phyloP scores from a whole-genome alignment of 2,113 vertebrate species.

The Halichoerus grypus region DNA sequence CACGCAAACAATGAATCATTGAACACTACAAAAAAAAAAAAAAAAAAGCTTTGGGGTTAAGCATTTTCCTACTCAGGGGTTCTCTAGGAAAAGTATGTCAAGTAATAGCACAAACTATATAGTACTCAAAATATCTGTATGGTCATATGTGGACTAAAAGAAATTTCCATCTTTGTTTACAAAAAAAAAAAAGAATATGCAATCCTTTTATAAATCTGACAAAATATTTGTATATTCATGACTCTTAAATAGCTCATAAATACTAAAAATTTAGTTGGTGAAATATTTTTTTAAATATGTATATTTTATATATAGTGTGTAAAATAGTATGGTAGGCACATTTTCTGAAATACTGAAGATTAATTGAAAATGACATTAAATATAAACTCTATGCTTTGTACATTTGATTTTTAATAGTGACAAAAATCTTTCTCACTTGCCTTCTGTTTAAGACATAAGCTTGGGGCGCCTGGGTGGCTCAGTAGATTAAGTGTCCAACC shows the following conservation, averaged over 20 bases:
- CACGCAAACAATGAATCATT: too few relatives aligned
- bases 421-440: constrained; percentile 16
- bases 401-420: constrained; percentile 41
- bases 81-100: too few relatives aligned
- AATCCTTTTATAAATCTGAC: constrained; percentile 34
- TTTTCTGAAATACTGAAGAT: constrained; percentile 32
- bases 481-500: background rate
- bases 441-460: background rate
- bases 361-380: constrained; percentile 43
- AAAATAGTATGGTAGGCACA: background rate
- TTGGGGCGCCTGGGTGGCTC: background rate
- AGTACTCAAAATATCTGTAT: too few relatives aligned
- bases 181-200: background rate
- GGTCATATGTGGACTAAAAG: too few relatives aligned
- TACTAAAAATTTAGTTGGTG: background rate
- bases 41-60: too few relatives aligned
- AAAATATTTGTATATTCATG: background rate
- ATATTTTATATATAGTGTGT: background rate
- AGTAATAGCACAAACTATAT: too few relatives aligned
- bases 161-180: too few relatives aligned
- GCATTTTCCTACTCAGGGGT: too few relatives aligned
- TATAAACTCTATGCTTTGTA: constrained; percentile 24
- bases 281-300: constrained; percentile 52
- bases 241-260: background rate
- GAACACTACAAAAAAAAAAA: too few relatives aligned